phyloP scores from a whole-genome alignment of 1,140 invertebrate species.

The Neotoxoptera formosana region DNA sequence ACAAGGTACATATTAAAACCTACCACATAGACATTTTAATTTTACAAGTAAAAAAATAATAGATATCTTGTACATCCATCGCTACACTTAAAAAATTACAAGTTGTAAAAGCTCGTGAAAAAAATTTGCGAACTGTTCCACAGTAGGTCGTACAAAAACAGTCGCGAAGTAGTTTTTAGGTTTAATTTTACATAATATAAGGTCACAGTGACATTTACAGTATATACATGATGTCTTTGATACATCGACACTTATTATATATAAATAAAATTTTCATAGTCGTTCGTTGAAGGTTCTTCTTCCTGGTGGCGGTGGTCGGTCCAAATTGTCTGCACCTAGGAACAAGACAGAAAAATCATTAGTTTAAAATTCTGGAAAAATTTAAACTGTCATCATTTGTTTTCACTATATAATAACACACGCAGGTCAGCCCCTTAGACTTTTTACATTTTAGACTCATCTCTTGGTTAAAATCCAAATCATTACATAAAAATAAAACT shows the following conservation, averaged over 20 bases:
- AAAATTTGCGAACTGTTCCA: neutral
- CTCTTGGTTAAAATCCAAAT: no score
- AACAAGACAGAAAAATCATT: neutral
- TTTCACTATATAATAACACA: no score
- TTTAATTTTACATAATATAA: neutral
- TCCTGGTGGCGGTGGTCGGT: neutral
- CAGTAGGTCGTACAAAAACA: neutral
- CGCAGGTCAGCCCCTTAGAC: no score
- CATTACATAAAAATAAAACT: no score
- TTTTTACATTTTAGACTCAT: no score
- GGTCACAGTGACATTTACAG: neutral
- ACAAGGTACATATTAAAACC: neutral
- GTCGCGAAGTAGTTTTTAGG: neutral
- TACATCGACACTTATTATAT: neutral
- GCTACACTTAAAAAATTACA: neutral
- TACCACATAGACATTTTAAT: neutral
- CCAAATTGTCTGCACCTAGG: conserved; percentile 25
- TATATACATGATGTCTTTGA: neutral
- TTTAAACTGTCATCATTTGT: neutral
- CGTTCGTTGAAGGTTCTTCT: conserved; percentile 64
- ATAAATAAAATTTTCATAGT: conserved; percentile 53
- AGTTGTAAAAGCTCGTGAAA: neutral
- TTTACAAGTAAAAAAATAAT: neutral
- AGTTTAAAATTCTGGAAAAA: neutral
- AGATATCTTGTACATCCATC: neutral